A percentile compares a stretch with the other conserved stretches of the same genome.
phyloP scores from a whole-genome alignment of 2,888 invertebrate species.

The Osedax frankpressi region DNA sequence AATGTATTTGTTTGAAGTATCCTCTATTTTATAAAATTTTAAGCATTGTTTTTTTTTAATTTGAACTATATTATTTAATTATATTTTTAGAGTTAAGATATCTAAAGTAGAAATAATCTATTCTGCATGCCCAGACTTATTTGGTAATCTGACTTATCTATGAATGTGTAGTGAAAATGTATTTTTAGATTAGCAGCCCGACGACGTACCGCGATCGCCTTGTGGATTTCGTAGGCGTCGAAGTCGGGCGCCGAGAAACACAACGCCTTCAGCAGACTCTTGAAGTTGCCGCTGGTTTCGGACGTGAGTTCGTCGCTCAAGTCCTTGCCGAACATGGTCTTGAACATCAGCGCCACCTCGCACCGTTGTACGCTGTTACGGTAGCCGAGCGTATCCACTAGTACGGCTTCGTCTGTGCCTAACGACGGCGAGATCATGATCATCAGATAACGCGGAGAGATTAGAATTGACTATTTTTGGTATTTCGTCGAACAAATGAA shows the following conservation, averaged over 20 bases:
- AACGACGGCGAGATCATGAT: neutral
- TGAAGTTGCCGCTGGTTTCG: conserved; percentile 44
- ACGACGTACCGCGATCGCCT: conserved; percentile 31
- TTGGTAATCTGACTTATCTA: no score
- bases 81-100: no score
- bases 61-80: no score
- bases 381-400: conserved; percentile 43
- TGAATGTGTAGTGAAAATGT: no score
- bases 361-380: conserved; percentile 40
- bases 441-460: neutral
- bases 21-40: no score
- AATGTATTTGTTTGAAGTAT: no score
- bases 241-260: conserved; percentile 41
- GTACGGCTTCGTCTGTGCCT: conserved; percentile 44
- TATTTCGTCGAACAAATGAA: no score
- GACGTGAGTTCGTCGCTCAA: conserved; percentile 39
- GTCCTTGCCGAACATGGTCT: conserved; percentile 47
- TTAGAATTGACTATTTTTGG: no score
- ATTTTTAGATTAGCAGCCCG: no score
- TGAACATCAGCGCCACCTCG: conserved; percentile 38
- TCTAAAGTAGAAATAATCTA: no score
- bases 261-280: conserved; percentile 35
- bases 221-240: conserved; percentile 42
- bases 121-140: no score
- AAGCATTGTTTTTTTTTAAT: no score